Evolutionary conservation across 2,113 vertebrate species (phyloP).

Genomic region (Toxotes jaculatrix): DNA sequence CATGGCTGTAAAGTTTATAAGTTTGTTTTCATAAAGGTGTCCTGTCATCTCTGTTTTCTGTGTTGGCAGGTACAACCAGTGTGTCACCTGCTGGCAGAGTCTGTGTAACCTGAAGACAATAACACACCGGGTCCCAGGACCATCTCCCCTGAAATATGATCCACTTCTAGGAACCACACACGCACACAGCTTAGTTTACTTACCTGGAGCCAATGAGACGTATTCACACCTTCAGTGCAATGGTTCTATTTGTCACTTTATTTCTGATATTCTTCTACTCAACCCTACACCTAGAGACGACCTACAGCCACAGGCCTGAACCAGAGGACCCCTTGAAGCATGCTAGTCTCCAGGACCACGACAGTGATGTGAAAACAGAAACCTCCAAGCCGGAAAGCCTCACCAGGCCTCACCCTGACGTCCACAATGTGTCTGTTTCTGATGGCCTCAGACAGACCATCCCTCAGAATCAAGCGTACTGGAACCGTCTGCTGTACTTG

Average conservation of each 20-base stretch:
- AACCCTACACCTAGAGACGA: slow-evolving; percentile 11
- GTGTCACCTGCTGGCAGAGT: background rate
- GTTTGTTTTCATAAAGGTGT: background rate
- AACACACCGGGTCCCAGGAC: background rate
- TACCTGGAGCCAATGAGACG: slow-evolving; percentile 48
- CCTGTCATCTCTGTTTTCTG: background rate
- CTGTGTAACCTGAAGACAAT: slow-evolving; percentile 24
- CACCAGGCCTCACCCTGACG: rapidly evolving
- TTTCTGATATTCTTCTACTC: slow-evolving; percentile 71
- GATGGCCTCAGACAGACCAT: slow-evolving; percentile 48
- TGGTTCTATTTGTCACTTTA: slow-evolving; percentile 54
- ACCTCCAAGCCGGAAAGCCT: background rate
- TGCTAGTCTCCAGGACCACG: rapidly evolving
- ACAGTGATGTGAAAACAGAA: background rate
- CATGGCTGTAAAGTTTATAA: background rate
- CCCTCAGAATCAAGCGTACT: slow-evolving; percentile 74
- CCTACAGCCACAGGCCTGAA: background rate
- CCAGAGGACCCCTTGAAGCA: background rate
- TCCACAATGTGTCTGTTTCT: slow-evolving; percentile 47
- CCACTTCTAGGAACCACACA: background rate
- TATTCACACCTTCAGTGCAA: slow-evolving; percentile 13
- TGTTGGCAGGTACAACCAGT: slow-evolving; percentile 33
- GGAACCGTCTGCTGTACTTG: slow-evolving; percentile 79
- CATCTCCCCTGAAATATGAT: slow-evolving; percentile 26
- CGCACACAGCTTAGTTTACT: background rate